Evolutionary conservation across 2,113 vertebrate genomes (phyloP).

Genomic region (Corythaeola cristata): DNA sequence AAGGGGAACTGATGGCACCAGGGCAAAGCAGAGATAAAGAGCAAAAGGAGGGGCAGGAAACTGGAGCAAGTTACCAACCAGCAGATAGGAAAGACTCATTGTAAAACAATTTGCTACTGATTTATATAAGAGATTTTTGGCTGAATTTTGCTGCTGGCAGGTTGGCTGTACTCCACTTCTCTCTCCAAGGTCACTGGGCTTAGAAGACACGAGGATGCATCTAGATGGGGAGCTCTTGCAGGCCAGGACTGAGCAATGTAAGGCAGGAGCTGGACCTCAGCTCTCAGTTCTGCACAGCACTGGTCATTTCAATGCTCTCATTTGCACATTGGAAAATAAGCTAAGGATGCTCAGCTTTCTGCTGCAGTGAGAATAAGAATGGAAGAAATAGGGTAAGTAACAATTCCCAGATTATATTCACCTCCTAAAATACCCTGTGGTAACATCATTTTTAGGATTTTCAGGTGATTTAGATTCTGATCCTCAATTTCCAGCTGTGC

Average conservation of each 20-base stretch:
- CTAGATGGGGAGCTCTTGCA: background rate
- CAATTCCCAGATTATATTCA: background rate
- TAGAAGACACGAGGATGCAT: background rate
- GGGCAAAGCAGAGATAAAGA: background rate
- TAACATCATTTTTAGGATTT: background rate
- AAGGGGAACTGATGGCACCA: background rate
- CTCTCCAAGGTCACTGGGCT: background rate
- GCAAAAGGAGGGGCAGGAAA: background rate
- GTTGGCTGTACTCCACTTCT: background rate
- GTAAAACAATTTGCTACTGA: background rate
- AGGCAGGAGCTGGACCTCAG: fast-evolving
- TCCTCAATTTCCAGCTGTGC: background rate
- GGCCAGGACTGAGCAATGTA: background rate
- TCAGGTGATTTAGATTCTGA: background rate
- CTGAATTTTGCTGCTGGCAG: background rate
- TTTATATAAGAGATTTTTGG: background rate
- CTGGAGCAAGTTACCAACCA: background rate
- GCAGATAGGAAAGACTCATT: background rate
- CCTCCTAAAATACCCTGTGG: background rate
- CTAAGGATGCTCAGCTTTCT: background rate
- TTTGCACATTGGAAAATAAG: background rate
- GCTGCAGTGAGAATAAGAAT: background rate
- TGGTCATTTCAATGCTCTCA: background rate
- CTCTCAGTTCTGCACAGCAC: background rate
- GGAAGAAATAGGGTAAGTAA: background rate